A percentile compares a stretch with the other conserved stretches of the same genome.
Evolutionary conservation across 2,888 invertebrate species (phyloP).

Genomic region (Drosophila tripunctata): DNA sequence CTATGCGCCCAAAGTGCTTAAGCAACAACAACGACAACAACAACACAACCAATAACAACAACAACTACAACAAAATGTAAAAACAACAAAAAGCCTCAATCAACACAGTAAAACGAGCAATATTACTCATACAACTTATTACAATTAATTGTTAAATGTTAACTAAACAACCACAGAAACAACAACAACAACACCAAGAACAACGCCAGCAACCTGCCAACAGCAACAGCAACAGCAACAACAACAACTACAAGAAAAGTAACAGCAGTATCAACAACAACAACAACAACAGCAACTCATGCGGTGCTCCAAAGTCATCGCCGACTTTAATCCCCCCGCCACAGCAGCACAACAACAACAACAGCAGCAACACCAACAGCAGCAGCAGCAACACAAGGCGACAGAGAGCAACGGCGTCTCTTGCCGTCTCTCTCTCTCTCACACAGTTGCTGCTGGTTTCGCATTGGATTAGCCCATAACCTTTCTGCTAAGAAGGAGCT

Average conservation of each 20-base stretch:
- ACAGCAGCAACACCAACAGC: conserved; percentile 9
- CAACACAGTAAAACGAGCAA: conserved; percentile 67
- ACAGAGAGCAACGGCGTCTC: conserved; percentile 22
- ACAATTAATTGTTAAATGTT: conserved; percentile 66
- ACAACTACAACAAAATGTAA: conserved; percentile 42
- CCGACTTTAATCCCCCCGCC: conserved; percentile 25
- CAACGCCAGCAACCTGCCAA: neutral
- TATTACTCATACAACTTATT: conserved; percentile 61
- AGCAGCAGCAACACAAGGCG: conserved; percentile 16
- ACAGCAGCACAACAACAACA: conserved; percentile 15
- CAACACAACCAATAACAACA: conserved; percentile 29
- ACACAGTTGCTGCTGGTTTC: conserved; percentile 48
- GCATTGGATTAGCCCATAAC: conserved; percentile 46
- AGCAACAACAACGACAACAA: conserved; percentile 45
- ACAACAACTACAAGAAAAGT: conserved; percentile 42
- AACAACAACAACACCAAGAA: conserved; percentile 42
- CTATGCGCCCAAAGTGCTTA: conserved; percentile 73
- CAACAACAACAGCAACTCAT: conserved; percentile 55
- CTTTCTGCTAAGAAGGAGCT: conserved; percentile 8
- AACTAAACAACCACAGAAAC: conserved; percentile 46
- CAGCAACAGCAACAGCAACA: conserved; percentile 53
- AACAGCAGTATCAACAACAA: conserved; percentile 61
- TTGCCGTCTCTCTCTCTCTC: conserved; percentile 28
- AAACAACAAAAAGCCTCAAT: conserved; percentile 55
- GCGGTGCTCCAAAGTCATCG: conserved; percentile 50